Percentiles rank a stretch among this genome's conserved stretches.
Evolutionary conservation across 2,888 invertebrate species (phyloP).

Genomic region (Ornithoptera alexandrae): DNA sequence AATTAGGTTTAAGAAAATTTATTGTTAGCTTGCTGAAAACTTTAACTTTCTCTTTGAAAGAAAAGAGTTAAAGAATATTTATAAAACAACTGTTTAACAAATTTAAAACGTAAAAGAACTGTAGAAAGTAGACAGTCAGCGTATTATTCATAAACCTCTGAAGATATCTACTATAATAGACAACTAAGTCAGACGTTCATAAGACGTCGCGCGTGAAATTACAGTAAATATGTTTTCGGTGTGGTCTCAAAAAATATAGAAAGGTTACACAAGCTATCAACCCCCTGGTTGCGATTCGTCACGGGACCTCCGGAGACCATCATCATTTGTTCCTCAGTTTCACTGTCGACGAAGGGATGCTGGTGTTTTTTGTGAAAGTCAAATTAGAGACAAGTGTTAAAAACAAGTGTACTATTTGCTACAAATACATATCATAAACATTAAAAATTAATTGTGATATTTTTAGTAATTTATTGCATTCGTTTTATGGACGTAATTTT

Average conservation of each 20-base stretch:
- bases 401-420: not conserved
- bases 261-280: slow-evolving; percentile 73
- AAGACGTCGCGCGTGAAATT: slow-evolving; percentile 74
- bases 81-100: not conserved
- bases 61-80: not conserved
- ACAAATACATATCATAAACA: slow-evolving; percentile 6
- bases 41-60: not conserved
- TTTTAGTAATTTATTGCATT: slow-evolving; percentile 10
- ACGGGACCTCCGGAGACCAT: slow-evolving; percentile 61
- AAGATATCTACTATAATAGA: not conserved
- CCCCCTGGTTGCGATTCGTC: slow-evolving; percentile 66
- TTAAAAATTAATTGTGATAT: not conserved
- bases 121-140: not conserved
- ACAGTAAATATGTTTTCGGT: slow-evolving; percentile 72
- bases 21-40: too few relatives aligned
- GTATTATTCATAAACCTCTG: slow-evolving; percentile 4
- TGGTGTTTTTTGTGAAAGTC: slow-evolving; percentile 40
- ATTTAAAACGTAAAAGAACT: not conserved
- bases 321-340: slow-evolving; percentile 62
- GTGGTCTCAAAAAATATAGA: slow-evolving; percentile 72
- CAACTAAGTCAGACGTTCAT: slow-evolving; percentile 62
- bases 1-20: too few relatives aligned
- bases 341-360: slow-evolving; percentile 46
- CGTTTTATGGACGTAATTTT: slow-evolving; percentile 12
- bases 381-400: slow-evolving; percentile 19